Evolutionary conservation across 2,113 vertebrate genomes (phyloP).

Genomic region (Anhinga rufa): DNA sequence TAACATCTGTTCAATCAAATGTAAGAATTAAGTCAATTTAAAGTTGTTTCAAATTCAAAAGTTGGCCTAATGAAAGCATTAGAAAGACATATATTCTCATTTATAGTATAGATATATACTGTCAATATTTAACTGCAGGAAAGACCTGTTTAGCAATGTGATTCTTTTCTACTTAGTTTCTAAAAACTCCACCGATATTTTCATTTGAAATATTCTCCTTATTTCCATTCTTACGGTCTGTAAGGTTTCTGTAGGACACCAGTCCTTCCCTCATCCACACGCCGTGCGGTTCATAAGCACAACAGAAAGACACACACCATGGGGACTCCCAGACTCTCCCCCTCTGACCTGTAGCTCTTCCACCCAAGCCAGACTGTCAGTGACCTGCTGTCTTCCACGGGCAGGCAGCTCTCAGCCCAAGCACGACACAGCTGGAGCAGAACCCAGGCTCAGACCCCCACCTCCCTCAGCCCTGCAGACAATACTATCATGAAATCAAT

Average conservation of each 20-base stretch:
- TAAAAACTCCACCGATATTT: neutral
- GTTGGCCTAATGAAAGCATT: neutral
- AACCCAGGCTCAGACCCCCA: neutral
- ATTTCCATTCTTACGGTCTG: neutral
- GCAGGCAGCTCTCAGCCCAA: neutral
- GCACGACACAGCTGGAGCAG: neutral
- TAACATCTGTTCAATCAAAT: neutral
- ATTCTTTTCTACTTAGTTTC: neutral
- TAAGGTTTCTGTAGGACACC: neutral
- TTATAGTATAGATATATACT: neutral
- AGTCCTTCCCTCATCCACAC: neutral
- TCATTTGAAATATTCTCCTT: neutral
- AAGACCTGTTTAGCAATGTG: neutral
- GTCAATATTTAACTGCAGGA: neutral
- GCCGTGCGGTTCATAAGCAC: neutral
- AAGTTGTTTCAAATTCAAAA: neutral
- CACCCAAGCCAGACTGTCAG: neutral
- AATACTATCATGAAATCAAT: neutral
- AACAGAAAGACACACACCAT: neutral
- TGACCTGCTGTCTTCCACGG: neutral
- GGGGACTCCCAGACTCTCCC: neutral
- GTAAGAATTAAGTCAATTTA: neutral
- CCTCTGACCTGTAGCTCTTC: neutral
- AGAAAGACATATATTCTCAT: neutral
- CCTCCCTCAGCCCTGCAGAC: neutral